phyloP scores from a whole-genome alignment of 2,113 vertebrate species.

The Nesoenas mayeri region DNA sequence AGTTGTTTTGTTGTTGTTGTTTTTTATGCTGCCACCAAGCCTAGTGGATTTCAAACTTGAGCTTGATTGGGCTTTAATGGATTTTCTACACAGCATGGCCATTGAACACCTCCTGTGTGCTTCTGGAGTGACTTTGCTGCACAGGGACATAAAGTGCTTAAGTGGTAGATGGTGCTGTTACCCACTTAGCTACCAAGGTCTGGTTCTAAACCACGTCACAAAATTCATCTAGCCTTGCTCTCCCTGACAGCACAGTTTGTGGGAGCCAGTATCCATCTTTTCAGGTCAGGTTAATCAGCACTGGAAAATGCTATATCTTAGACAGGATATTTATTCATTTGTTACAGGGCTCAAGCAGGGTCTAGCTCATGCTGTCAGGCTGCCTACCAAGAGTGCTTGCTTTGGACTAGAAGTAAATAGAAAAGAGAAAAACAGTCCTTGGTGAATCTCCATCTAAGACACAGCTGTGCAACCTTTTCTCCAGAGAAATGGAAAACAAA shows the following conservation, averaged over 20 bases:
- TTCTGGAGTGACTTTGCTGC: slow-evolving; percentile 3
- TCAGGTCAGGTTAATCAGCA: not conserved
- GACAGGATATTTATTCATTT: slow-evolving; percentile 24
- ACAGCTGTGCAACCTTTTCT: not conserved
- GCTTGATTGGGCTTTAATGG: slow-evolving; percentile 23
- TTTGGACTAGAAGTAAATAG: not conserved
- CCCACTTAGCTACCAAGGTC: slow-evolving; percentile 10
- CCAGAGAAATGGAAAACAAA: not conserved
- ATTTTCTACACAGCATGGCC: slow-evolving; percentile 47
- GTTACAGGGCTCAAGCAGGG: not conserved
- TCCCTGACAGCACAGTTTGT: not conserved
- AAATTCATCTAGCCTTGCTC: not conserved
- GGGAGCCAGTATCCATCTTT: not conserved
- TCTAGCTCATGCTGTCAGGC: slow-evolving; percentile 6
- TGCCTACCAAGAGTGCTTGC: not conserved
- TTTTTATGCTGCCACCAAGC: not conserved
- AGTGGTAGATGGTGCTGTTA: slow-evolving; percentile 19
- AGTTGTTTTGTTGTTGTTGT: not conserved
- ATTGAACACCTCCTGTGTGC: not conserved
- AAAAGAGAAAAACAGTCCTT: not conserved
- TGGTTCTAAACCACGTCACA: not conserved
- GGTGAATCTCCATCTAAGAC: not conserved
- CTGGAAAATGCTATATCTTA: not conserved
- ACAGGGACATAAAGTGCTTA: not conserved
- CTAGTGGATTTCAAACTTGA: not conserved